These are phyloP conservation scores for Pterophyllum scalare DNA, from an alignment of 2,113 vertebrate species.

Conservation along the genomic window DNA sequence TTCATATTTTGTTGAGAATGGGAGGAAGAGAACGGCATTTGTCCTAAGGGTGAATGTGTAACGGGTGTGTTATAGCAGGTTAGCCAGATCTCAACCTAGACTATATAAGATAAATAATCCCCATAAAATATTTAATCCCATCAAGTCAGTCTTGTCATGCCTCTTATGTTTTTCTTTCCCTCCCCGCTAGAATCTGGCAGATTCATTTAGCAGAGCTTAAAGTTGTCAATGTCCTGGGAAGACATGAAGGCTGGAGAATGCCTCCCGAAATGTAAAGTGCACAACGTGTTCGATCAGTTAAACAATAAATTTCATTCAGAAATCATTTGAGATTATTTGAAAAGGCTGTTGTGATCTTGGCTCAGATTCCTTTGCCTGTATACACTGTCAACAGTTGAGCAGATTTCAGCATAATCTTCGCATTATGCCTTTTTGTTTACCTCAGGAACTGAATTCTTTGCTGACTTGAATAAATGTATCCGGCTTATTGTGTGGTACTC, in stretches of 20 bases:
- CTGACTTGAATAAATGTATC: slow-evolving; percentile 33
- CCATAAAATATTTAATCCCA: slow-evolving; percentile 63
- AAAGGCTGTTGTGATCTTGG: slow-evolving; percentile 6
- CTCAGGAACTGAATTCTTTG: slow-evolving; percentile 14
- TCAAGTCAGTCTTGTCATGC: slow-evolving; percentile 50
- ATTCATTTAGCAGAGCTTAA: slow-evolving; percentile 48
- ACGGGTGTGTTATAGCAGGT: slow-evolving; percentile 28
- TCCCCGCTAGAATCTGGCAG: slow-evolving; percentile 41
- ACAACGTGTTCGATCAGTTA: neutral
- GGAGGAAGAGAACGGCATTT: neutral
- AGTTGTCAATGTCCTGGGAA: slow-evolving; percentile 18
- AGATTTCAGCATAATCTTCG: slow-evolving; percentile 32
- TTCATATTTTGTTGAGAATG: neutral
- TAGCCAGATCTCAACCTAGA: slow-evolving; percentile 29
- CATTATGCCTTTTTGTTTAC: slow-evolving; percentile 33
- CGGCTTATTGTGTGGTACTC: slow-evolving; percentile 6
- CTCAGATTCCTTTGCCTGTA: neutral
- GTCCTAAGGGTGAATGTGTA: slow-evolving; percentile 18
- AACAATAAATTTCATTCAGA: slow-evolving; percentile 27
- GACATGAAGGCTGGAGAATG: slow-evolving; percentile 1
- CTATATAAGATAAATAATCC: slow-evolving; percentile 51
- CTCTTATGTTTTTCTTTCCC: slow-evolving; percentile 44
- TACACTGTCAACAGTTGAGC: slow-evolving; percentile 27
- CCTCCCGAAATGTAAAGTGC: neutral
- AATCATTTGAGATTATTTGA: slow-evolving; percentile 14